Conservation (phyloP, 1,140 invertebrate genomes). For the Holotrichia oblita region DNA sequence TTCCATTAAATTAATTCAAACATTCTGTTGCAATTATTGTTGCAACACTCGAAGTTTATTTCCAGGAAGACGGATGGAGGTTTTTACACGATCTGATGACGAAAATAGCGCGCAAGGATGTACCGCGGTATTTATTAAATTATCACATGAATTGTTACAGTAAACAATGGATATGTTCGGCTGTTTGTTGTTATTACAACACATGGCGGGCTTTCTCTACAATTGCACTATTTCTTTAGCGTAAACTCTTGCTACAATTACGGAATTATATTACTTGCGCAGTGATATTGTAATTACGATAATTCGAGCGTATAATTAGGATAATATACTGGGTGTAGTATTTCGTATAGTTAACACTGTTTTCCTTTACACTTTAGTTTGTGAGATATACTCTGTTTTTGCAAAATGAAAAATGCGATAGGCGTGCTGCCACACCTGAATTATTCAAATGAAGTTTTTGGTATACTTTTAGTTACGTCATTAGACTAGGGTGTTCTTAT, state of each 20-base stretch:
- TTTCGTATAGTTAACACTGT: neutral
- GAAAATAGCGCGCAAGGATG: neutral
- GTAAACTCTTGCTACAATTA: neutral
- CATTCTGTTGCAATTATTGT: neutral
- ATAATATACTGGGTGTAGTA: neutral
- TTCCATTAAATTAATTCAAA: neutral
- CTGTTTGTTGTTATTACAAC: neutral
- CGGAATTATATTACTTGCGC: neutral
- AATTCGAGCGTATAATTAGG: neutral
- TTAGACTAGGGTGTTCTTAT: neutral
- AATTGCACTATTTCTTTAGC: neutral
- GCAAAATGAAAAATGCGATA: neutral
- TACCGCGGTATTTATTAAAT: neutral
- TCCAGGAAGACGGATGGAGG: slow-evolving; percentile 7
- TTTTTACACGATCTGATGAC: neutral
- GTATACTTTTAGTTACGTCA: neutral
- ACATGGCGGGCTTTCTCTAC: neutral
- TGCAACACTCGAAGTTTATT: neutral
- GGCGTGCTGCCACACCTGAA: neutral
- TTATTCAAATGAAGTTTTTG: neutral
- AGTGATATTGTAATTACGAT: neutral
- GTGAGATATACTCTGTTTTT: neutral
- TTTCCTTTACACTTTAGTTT: neutral
- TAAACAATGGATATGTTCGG: neutral
- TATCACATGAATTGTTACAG: slow-evolving; percentile 1